Base-by-base conservation (phyloP, 2,888 invertebrate genomes). In the Nysson spinosus region DNA sequence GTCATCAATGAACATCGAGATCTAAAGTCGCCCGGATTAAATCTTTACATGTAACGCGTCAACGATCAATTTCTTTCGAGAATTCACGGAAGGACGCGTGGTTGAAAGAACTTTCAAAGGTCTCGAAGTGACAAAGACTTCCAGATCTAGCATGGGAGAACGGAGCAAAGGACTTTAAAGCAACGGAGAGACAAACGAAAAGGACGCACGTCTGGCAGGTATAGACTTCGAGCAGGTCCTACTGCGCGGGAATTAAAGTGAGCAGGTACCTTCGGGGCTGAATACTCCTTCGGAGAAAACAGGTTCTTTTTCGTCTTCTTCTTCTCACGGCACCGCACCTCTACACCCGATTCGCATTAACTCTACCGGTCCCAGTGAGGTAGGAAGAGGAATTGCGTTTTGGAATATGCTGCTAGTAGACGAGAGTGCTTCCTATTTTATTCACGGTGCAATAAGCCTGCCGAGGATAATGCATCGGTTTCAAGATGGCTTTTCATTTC, bases 161-260 rank as follows among this genome's bases (percentile, higher is more conserved):
- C 30, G 7, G 16, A 11, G 12, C 12, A 22, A 26, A 14, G 44
- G 7, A 26, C 30, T 32, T n/a, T n/a, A 20, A 22, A 30, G 28
- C 28, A 14, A 16, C 9, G 19, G 37, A 35, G 51, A 57, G 64
- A 52, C 56, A 52, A 54, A 67, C 52, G 65, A 49, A 58, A 64
- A 65, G 58, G 64, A 37, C 50, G 34, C 44, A 12, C 12, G 32
- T 12, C 39, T 40, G 49, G 42, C 66, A 65, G 67, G 60, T 55
- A 65, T 54, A 55, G 28, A 34, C 42, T 12, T 24, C 57, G 55
- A 67, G 72, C 79, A 79, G 78, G 80, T 77, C 80, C 77, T 80
- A 82, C 80, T 82, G 75, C 80, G 80, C 74, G 71, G 71, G 81
- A 81, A 83, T 83, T 83, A 83, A 85, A 83, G 80, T 78, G 80